Evolutionary conservation across 1,140 invertebrate genomes (phyloP), one percentile per base, ranked within the genome.

Genomic region (Lethrus apterus): DNA sequence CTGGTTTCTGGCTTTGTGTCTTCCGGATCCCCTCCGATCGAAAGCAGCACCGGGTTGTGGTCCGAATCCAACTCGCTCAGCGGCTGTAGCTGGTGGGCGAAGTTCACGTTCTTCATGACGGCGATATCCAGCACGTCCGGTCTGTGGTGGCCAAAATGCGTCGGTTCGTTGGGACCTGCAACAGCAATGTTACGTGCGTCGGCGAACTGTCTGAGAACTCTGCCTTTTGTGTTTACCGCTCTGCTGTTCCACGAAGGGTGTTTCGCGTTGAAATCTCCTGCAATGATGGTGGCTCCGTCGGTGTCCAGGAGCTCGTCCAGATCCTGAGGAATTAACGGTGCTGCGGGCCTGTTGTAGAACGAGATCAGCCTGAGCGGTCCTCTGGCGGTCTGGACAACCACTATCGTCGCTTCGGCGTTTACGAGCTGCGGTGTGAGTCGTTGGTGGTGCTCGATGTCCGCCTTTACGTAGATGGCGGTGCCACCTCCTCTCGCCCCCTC

Each of bases 251-350:
- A 44, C 4, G 8, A 5, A 7, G 41, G 24, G 17, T 44, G 5
- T 15, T 44, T 44, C 31, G 10, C 23, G 29, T 44, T 44, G 5
- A 44, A 44, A 15, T 44, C 41, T 5, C 29, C 41, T 35, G 41
- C 29, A 8, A 35, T 4, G 5, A 44, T 44, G 7, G 41, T 44
- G 7, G 41, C 8, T 15, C 4, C n/a, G 24, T 35, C 15, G 31
- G 5, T 15, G 10, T 10, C 26, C 4, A 38, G 13, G 8, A 44
- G 18, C 7, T 8, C 8, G 36, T 15, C 19, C 13, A 40, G 19
- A 4, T 40, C 19, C 36, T 40, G 8, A 9, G 4, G 8, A 4
- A 14, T 4, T 4, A 40, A 9, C 9, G 5, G 5, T 20, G 9
- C 4, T 8, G 5, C 14, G 5, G 36, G 36, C 4, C 4, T 8